Evolutionary conservation across 2,113 vertebrate genomes (phyloP).

Genomic region (Odontophorus gujanensis): DNA sequence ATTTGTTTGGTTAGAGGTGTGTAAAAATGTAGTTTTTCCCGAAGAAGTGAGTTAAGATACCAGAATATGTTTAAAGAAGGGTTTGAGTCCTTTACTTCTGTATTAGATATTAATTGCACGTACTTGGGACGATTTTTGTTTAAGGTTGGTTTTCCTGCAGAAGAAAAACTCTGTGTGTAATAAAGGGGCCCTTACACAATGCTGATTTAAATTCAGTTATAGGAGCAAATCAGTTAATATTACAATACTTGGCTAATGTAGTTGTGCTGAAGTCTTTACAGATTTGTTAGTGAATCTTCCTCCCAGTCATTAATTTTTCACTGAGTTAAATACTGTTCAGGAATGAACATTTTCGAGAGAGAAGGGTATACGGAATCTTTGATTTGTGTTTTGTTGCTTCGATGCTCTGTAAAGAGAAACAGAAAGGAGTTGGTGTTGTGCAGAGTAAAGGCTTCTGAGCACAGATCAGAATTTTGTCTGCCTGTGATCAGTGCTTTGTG

Average conservation of each 20-base stretch:
- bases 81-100: background rate
- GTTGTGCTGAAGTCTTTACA: background rate
- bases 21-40: background rate
- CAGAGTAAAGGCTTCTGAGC: background rate
- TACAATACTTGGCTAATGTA: background rate
- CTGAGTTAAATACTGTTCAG: background rate
- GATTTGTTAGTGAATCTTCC: background rate
- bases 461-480: slow-evolving; percentile 15
- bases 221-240: background rate
- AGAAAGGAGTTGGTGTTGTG: background rate
- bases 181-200: background rate
- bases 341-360: background rate
- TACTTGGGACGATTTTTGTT: background rate
- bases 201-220: background rate
- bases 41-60: background rate
- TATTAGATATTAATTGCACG: fast-evolving
- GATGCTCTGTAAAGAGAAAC: background rate
- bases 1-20: background rate
- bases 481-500: background rate
- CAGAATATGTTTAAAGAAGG: background rate
- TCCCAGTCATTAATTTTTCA: background rate
- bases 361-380: background rate
- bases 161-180: background rate
- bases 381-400: background rate
- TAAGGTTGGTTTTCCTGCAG: background rate